These are phyloP conservation scores for Bradypodion ventrale DNA, from an alignment of 2,797 vertebrate species.

Conservation along the genomic window DNA sequence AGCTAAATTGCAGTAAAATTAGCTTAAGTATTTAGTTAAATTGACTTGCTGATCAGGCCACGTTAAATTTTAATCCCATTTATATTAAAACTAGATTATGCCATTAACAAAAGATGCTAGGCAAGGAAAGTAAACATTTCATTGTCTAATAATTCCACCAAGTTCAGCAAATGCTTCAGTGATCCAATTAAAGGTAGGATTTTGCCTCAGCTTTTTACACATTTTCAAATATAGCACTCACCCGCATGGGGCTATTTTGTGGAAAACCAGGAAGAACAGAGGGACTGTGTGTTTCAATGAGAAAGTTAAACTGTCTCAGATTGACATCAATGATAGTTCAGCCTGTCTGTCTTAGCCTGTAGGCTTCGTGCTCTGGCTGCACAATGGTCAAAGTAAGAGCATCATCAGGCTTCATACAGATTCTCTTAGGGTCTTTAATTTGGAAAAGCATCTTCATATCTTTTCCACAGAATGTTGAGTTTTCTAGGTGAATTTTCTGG, in stretches of 20 bases:
- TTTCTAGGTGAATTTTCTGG: neutral
- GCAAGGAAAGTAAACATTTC: conserved; percentile 21
- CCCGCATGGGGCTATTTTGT: neutral
- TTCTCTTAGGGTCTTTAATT: neutral
- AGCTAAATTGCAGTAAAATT: conserved; percentile 2
- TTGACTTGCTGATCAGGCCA: neutral
- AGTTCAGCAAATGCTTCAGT: conserved; percentile 9
- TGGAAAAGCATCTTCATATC: neutral
- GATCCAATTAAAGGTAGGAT: neutral
- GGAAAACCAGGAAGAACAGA: neutral
- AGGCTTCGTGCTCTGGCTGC: neutral
- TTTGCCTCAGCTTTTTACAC: conserved; percentile 7
- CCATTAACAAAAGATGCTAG: conserved; percentile 23
- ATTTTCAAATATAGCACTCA: neutral
- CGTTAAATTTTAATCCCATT: conserved; percentile 29
- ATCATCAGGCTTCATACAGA: neutral
- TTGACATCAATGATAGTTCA: neutral
- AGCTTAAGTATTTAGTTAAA: neutral
- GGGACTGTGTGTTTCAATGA: neutral
- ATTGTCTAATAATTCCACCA: conserved; percentile 34
- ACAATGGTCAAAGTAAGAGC: neutral
- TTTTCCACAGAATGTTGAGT: neutral
- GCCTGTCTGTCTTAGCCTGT: neutral
- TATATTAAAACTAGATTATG: conserved; percentile 27
- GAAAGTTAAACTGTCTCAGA: neutral